Percentiles rank a stretch among this genome's conserved stretches.
These are phyloP conservation scores for Drosophila meridionalis DNA, from an alignment of 2,888 invertebrate species.

Conservation along the genomic window DNA sequence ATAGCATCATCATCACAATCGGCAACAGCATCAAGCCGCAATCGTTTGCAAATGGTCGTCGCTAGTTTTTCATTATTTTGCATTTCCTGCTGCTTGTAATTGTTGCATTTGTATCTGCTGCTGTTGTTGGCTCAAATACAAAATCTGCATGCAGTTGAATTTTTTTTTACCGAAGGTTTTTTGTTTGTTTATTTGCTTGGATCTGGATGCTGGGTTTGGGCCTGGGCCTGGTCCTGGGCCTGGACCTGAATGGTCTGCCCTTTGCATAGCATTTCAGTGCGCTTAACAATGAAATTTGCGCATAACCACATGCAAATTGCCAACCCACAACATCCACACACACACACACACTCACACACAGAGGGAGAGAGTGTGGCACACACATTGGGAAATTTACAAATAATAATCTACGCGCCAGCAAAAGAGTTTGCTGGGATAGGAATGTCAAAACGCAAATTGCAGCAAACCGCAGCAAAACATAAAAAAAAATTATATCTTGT, in stretches of 20 bases:
- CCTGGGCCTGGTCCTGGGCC: conserved; percentile 1
- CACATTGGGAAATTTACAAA: conserved; percentile 66
- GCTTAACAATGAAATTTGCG: conserved; percentile 80
- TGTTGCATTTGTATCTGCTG: conserved; percentile 5
- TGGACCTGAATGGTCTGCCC: conserved; percentile 39
- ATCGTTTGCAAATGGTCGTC: conserved; percentile 54
- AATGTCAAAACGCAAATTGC: conserved; percentile 71
- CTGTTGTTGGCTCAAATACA: conserved; percentile 26
- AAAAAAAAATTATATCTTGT: conserved; percentile 24
- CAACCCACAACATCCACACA: conserved; percentile 64
- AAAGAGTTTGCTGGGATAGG: conserved; percentile 38
- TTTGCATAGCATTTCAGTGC: conserved; percentile 62
- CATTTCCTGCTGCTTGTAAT: conserved; percentile 31
- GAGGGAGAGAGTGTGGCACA: conserved; percentile 3
- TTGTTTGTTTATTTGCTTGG: conserved; percentile 34
- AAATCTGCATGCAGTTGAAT: conserved; percentile 52
- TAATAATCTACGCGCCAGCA: conserved; percentile 74
- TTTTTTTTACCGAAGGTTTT: conserved; percentile 12
- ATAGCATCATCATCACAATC: background rate
- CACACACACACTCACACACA: conserved; percentile 26
- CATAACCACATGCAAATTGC: conserved; percentile 80
- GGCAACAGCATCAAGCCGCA: conserved; percentile 34
- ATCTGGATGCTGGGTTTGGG: conserved; percentile 3
- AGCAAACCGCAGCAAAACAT: conserved; percentile 50
- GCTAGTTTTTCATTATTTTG: conserved; percentile 69